These are phyloP conservation scores for Ahaetulla prasina DNA, from an alignment of 2,113 vertebrate species.

Conservation along the genomic window DNA sequence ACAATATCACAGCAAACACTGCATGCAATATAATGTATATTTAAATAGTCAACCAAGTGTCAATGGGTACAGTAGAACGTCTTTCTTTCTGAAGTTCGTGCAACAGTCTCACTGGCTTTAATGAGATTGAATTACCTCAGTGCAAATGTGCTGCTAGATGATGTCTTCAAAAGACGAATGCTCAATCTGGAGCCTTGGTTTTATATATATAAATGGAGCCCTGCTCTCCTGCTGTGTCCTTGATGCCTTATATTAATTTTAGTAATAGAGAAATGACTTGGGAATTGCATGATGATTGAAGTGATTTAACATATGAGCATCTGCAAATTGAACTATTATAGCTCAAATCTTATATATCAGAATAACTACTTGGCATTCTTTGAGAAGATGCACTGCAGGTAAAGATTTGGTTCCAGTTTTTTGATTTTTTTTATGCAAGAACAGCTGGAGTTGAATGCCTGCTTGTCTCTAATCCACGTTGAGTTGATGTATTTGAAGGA, in stretches of 20 bases:
- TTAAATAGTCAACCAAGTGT: not conserved
- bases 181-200: not conserved
- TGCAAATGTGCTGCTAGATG: not conserved
- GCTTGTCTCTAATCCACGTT: conserved; percentile 2
- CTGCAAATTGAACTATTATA: not conserved
- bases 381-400: not conserved
- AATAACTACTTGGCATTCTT: not conserved
- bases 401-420: not conserved
- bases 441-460: not conserved
- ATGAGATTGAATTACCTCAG: not conserved
- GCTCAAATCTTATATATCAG: conserved; percentile 4
- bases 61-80: not conserved
- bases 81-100: not conserved
- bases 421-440: conserved; percentile 6
- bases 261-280: not conserved
- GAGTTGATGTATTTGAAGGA: conserved; percentile 14
- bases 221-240: not conserved
- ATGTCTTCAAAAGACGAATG: not conserved
- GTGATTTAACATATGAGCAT: not conserved
- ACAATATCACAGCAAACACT: not conserved
- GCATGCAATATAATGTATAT: not conserved
- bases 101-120: not conserved
- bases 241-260: conserved; percentile 4
- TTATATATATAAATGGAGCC: not conserved
- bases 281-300: not conserved